Evolutionary conservation across 2,113 vertebrate genomes (phyloP).

Genomic region (Nicator chloris): DNA sequence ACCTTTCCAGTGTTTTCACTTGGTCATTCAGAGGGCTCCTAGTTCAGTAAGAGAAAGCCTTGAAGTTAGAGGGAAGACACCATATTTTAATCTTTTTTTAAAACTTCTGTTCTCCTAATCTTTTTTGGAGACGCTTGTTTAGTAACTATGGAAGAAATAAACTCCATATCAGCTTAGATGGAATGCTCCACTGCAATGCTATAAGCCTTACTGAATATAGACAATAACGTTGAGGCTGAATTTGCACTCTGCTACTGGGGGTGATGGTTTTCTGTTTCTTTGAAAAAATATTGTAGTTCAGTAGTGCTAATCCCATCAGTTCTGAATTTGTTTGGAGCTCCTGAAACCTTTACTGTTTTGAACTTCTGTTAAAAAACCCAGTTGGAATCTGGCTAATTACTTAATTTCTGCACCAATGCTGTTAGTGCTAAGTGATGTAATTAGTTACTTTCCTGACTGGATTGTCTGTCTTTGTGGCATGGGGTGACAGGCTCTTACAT

Average conservation of each 20-base stretch:
- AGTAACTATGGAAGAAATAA: background rate
- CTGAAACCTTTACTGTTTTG: background rate
- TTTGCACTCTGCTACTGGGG: background rate
- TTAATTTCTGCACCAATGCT: background rate
- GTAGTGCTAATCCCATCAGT: background rate
- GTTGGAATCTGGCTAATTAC: background rate
- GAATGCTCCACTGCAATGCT: background rate
- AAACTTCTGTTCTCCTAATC: background rate
- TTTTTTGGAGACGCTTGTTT: background rate
- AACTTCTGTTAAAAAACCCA: background rate
- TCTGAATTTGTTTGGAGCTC: background rate
- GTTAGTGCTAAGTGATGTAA: background rate
- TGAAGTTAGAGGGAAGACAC: background rate
- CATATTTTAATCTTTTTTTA: background rate
- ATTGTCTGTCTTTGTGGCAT: background rate
- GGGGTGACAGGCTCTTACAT: background rate
- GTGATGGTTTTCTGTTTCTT: background rate
- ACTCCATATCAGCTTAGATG: background rate
- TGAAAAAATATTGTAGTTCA: background rate
- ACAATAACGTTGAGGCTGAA: background rate
- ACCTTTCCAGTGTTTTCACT: background rate
- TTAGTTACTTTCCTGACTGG: background rate
- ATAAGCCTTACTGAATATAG: background rate
- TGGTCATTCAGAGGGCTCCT: background rate
- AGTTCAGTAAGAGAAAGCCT: background rate